A percentile compares a stretch with the other conserved stretches of the same genome.
Conservation (phyloP, 2,797 vertebrate genomes). For the Lepilemur septentrionalis region DNA sequence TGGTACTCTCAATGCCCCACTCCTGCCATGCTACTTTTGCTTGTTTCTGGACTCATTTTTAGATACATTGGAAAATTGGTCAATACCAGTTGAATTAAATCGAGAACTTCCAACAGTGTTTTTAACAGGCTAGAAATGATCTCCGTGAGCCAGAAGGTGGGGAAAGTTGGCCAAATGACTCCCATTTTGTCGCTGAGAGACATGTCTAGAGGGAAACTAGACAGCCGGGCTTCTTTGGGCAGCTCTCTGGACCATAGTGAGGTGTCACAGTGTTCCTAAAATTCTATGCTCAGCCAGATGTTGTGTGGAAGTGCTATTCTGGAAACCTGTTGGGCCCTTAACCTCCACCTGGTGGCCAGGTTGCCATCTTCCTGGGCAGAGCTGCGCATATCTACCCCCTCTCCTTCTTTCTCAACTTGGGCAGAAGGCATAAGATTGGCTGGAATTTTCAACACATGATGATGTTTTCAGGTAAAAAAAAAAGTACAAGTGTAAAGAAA, state of each 20-base stretch:
- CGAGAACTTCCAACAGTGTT: neutral
- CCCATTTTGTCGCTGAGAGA: neutral
- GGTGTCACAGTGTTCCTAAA: neutral
- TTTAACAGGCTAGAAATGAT: neutral
- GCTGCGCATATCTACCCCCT: constrained; percentile 97
- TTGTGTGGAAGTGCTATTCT: neutral
- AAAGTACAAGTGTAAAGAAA: neutral
- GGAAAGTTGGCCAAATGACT: neutral
- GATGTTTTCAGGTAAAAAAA: constrained; percentile 97
- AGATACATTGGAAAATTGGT: neutral
- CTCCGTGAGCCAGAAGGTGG: neutral
- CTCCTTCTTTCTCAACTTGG: constrained; percentile 96
- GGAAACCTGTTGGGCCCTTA: constrained; percentile 68
- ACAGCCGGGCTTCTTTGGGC: neutral
- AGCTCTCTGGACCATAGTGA: neutral
- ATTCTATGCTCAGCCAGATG: neutral
- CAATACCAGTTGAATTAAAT: neutral
- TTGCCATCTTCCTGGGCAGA: constrained; percentile 95
- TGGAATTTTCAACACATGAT: constrained; percentile 99
- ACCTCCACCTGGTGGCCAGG: constrained; percentile 83
- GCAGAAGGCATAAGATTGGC: constrained; percentile 95
- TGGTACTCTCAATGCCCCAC: neutral
- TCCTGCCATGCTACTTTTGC: neutral
- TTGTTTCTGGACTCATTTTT: constrained; percentile 22
- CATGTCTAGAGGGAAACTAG: neutral